Evolutionary conservation across 2,888 invertebrate genomes (phyloP).

Genomic region (Euspilapteryx auroguttella): DNA sequence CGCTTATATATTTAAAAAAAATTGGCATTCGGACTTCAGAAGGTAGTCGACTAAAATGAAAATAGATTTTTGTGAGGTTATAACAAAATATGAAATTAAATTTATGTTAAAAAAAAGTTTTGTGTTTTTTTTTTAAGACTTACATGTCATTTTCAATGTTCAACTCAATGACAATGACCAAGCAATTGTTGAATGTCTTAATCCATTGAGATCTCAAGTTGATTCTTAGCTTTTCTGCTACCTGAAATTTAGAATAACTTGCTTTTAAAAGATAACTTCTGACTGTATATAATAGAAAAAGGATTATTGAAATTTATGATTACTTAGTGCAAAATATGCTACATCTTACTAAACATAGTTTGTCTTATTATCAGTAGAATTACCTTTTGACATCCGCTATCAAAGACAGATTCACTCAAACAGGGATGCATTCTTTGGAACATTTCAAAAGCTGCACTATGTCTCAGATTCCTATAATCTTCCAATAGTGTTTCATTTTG

Average conservation of each 20-base stretch:
- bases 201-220: constrained; percentile 19
- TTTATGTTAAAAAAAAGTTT: too few species aligned
- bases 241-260: constrained; percentile 26
- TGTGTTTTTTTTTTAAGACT: too few species aligned
- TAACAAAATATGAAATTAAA: too few species aligned
- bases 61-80: too few species aligned
- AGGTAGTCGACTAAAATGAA: too few species aligned
- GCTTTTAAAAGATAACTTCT: too few species aligned
- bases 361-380: constrained; percentile 4
- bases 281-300: too few species aligned
- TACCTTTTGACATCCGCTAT: constrained; percentile 17
- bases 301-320: too few species aligned
- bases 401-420: constrained; percentile 16
- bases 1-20: too few species aligned
- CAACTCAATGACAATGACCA: constrained; percentile 20
- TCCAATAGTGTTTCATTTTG: constrained; percentile 21
- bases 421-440: constrained; percentile 21
- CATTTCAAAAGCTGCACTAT: constrained; percentile 19
- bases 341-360: too few species aligned
- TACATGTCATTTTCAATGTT: constrained; percentile 23
- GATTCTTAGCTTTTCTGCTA: constrained; percentile 16
- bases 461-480: constrained; percentile 22
- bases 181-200: constrained; percentile 29
- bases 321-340: too few species aligned
- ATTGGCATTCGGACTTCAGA: too few species aligned